These are phyloP conservation scores for Amphipoea oculea DNA, from an alignment of 2,888 invertebrate genomes.

Conservation along the genomic window DNA sequence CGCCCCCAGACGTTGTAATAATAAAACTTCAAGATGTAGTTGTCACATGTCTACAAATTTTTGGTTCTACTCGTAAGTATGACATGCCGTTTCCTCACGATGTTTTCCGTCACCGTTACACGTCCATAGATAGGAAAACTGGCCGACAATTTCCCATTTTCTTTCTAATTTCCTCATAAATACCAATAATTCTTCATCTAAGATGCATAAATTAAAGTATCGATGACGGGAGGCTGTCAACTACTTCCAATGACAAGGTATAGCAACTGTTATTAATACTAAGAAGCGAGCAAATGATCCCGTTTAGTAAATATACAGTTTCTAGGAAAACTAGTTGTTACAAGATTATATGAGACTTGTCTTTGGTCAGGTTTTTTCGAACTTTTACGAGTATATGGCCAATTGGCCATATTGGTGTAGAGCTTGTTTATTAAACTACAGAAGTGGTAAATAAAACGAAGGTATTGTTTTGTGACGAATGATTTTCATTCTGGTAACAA, in stretches of 20 bases:
- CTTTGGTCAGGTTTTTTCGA: not conserved
- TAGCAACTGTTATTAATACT: conserved; percentile 40
- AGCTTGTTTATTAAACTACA: not conserved
- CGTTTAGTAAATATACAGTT: conserved; percentile 52
- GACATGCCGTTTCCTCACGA: not conserved
- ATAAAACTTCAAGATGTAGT: no score
- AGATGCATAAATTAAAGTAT: conserved; percentile 18
- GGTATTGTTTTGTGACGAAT: not conserved
- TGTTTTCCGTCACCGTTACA: not conserved
- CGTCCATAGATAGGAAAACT: not conserved
- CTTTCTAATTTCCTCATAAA: conserved; percentile 1
- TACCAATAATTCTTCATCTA: conserved; percentile 4
- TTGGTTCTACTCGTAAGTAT: no score
- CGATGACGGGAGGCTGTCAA: conserved; percentile 22
- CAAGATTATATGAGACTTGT: not conserved
- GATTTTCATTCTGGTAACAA: not conserved
- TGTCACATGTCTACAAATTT: not conserved
- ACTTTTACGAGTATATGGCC: not conserved
- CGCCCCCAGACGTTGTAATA: no score
- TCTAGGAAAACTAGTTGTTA: conserved; percentile 31
- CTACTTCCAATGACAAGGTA: conserved; percentile 4
- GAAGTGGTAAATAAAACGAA: not conserved
- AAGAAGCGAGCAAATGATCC: conserved; percentile 37
- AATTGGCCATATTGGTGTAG: not conserved
- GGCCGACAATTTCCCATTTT: not conserved